A percentile compares a stretch with the other conserved stretches of the same genome.
Conservation (phyloP, 1,140 invertebrate species). For the Magallana gigas region DNA sequence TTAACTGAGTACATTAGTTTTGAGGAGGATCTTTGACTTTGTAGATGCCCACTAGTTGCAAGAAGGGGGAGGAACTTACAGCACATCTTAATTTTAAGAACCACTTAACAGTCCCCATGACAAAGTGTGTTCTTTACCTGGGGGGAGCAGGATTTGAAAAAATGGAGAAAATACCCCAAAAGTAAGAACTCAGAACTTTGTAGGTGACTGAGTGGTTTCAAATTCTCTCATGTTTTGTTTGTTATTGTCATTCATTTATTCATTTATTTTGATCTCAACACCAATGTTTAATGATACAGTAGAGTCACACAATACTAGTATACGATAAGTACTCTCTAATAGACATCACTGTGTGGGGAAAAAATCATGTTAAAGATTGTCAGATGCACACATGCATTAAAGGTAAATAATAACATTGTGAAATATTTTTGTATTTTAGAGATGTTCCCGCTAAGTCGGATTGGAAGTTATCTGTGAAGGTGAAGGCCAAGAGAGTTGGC, state of each 20-base stretch:
- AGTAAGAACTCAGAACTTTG: not conserved
- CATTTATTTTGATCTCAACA: no score
- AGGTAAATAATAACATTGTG: no score
- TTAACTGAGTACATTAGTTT: not conserved
- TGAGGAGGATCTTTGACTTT: not conserved
- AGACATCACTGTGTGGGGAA: no score
- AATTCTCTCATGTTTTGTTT: no score
- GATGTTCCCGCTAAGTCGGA: slow-evolving; percentile 72
- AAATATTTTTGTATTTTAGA: not conserved
- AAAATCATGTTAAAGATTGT: no score
- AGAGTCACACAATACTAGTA: no score
- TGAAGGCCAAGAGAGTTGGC: slow-evolving; percentile 73
- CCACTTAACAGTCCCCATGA: not conserved
- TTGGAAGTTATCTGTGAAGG: slow-evolving; percentile 60
- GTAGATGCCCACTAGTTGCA: not conserved
- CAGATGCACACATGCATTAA: no score
- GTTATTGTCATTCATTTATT: no score
- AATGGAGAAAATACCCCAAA: not conserved
- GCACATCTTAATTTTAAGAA: slow-evolving; percentile 3
- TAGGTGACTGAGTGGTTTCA: no score
- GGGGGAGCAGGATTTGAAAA: slow-evolving; percentile 33
- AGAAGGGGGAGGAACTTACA: slow-evolving; percentile 7
- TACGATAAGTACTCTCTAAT: no score
- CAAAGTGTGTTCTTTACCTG: not conserved
- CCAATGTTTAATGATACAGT: no score